Conservation (phyloP, 2,888 invertebrate species). For the Acleris holmiana region DNA sequence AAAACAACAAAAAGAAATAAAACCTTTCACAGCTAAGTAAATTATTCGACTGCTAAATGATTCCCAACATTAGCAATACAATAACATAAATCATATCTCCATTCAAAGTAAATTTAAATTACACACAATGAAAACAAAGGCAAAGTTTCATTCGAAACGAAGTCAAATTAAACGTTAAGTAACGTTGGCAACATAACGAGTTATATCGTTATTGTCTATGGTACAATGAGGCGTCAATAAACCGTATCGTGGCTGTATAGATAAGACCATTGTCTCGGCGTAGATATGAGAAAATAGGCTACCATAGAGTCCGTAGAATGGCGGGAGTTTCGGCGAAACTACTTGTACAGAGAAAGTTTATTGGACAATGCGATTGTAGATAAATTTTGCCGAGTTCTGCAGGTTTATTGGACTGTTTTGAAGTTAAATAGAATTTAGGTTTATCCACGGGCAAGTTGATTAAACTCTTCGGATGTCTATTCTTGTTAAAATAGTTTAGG, state of each 20-base stretch:
- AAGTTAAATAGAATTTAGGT: slow-evolving; percentile 23
- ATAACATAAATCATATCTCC: not conserved
- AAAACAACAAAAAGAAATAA: no score
- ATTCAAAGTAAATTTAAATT: slow-evolving; percentile 20
- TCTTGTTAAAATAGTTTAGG: no score
- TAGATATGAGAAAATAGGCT: slow-evolving; percentile 38
- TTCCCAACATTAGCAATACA: not conserved
- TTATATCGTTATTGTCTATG: slow-evolving; percentile 36
- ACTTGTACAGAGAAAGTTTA: slow-evolving; percentile 31
- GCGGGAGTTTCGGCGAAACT: slow-evolving; percentile 26
- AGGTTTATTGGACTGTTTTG: slow-evolving; percentile 18
- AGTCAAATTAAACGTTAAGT: slow-evolving; percentile 32
- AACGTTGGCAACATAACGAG: slow-evolving; percentile 35
- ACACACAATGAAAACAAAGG: slow-evolving; percentile 32
- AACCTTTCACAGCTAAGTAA: no score
- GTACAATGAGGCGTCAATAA: slow-evolving; percentile 35
- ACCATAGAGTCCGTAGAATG: slow-evolving; percentile 24
- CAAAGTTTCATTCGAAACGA: slow-evolving; percentile 12
- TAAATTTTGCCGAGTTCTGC: slow-evolving; percentile 3
- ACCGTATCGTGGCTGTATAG: slow-evolving; percentile 34
- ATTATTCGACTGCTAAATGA: not conserved
- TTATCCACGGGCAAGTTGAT: not conserved
- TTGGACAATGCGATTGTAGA: slow-evolving; percentile 27
- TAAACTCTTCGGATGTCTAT: not conserved
- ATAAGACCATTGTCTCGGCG: slow-evolving; percentile 35